Evolutionary conservation across 2,888 invertebrate species (phyloP), one percentile per base, ranked within the genome.

Genomic region (Oxycera nigricornis): DNA sequence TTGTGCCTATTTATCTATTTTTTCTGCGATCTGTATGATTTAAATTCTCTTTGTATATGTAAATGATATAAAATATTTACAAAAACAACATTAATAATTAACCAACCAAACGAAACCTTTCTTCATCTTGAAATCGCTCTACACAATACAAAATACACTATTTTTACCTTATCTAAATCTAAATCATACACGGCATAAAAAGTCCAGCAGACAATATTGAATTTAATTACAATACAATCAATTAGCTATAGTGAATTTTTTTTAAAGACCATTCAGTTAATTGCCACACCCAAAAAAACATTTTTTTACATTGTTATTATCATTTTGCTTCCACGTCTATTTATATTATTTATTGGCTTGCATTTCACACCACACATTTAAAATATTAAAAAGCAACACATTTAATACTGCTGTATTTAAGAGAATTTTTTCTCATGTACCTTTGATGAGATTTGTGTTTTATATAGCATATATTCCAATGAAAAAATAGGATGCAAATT

Each of bases 111-210:
- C 30, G 28, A 59, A 26, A 59, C 30, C 30, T 59, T 59, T 30
- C 59, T 70, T 70, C 70, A 70, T 70, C 70, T 70, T 70, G 70
- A 70, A 70, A 70, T 70, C 70, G 70, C 70, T 35, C 59, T 28
- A 24, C 2, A 55, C 55, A 22, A 20, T 6, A 55, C 55, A 55
- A 20, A 55, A 55, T 22, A 55, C 2, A n/a, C n/a, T n/a, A n/a
- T n/a, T n/a, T n/a, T n/a, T n/a, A n/a, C n/a, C n/a, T n/a, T n/a
- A n/a, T n/a, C n/a, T n/a, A n/a, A n/a, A 22, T 55, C 4, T 17
- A 50, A 22, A 55, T 24, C 22, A 14, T 55, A 55, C 24, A 55
- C 4, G 4, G 11, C 4, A 14, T 22, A 22, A 3, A 55, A 39
- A 39, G 7, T 39, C 7, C 14, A 0, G 14, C 7, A 39, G 9